Conservation (phyloP, 1,140 invertebrate species). For the Cryptotermes secundus region DNA sequence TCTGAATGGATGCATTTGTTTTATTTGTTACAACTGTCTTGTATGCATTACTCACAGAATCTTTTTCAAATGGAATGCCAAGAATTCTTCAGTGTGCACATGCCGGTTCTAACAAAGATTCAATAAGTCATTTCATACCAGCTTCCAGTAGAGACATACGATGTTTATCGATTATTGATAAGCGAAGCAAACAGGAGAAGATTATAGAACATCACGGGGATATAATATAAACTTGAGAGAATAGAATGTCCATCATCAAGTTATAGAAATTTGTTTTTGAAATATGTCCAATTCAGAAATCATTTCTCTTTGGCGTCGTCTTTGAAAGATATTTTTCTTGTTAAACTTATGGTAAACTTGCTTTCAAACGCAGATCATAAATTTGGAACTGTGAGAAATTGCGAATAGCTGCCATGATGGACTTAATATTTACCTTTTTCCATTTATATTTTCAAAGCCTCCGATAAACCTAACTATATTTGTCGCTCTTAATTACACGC, state of each 20-base stretch:
- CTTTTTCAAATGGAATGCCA: neutral
- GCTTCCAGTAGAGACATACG: neutral
- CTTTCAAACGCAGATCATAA: too few species aligned
- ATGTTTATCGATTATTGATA: conserved; percentile 5
- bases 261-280: neutral
- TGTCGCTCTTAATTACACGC: too few species aligned
- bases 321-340: neutral
- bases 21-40: too few species aligned
- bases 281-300: neutral
- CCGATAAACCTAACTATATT: too few species aligned
- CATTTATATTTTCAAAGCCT: too few species aligned
- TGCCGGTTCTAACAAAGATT: neutral
- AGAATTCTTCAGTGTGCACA: neutral
- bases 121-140: neutral
- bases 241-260: neutral
- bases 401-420: too few species aligned
- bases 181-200: neutral
- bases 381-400: too few species aligned
- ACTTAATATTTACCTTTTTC: too few species aligned
- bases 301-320: too few species aligned
- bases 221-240: neutral
- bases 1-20: too few species aligned
- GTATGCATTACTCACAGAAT: neutral
- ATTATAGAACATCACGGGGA: too few species aligned
- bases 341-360: too few species aligned